Conservation (phyloP, 2,888 invertebrate species). For the Oconnorella tubifera region DNA sequence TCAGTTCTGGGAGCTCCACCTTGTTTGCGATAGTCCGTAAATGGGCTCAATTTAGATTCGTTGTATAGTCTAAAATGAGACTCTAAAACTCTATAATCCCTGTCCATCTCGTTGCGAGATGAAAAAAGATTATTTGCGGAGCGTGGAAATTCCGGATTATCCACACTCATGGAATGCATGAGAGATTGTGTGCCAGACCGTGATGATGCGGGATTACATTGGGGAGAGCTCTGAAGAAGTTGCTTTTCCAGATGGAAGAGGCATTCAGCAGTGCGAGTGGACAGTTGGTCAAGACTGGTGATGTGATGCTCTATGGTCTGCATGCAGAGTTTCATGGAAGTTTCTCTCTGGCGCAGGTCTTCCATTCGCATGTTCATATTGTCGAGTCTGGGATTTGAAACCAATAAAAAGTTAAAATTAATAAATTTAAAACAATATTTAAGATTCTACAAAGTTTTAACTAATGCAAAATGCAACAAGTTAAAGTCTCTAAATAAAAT, state of each 20-base stretch:
- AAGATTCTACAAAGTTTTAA: too few relatives aligned
- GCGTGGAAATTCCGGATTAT: not conserved
- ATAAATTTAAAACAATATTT: not conserved
- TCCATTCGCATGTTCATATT: not conserved
- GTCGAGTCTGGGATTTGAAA: not conserved
- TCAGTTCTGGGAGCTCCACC: not conserved
- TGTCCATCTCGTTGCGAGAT: not conserved
- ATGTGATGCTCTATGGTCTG: not conserved
- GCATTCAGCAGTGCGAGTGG: not conserved
- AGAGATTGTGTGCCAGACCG: too few relatives aligned
- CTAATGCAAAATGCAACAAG: constrained; percentile 1
- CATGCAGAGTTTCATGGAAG: not conserved
- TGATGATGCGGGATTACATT: not conserved
- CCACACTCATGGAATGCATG: too few relatives aligned
- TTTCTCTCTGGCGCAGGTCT: not conserved
- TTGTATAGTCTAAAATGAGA: constrained; percentile 30
- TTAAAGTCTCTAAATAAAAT: too few relatives aligned
- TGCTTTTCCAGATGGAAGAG: not conserved
- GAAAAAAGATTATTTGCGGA: not conserved
- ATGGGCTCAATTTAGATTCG: constrained; percentile 43
- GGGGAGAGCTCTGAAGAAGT: not conserved
- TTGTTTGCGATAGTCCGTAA: constrained; percentile 39
- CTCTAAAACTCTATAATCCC: too few relatives aligned
- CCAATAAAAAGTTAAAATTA: too few relatives aligned
- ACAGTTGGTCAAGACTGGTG: not conserved